Evolutionary conservation across 1,140 invertebrate genomes (phyloP), one percentile per base, ranked within the genome.

Genomic region (Tetragonula clypearis): DNA sequence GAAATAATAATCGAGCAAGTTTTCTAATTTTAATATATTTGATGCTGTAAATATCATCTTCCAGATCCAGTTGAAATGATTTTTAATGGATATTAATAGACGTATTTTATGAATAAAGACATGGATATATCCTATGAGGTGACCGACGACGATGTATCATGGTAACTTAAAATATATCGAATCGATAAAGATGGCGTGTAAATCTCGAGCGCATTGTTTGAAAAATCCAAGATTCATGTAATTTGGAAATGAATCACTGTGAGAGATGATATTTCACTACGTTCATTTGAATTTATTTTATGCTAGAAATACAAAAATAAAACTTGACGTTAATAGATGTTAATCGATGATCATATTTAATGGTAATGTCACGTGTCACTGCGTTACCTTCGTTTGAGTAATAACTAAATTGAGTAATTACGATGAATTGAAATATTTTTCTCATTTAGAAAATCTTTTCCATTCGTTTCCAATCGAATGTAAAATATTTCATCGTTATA

Each of bases 291-390:
- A 65, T 26, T 65, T 65, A n/a, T 26, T 65, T 26, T 65, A 26
- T 26, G 0, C 6, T 15, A n/a, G 5, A 26, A 14, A 65, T 26
- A 65, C 3, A 58, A 58, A 58, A 58, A 15, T 5, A 65, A 65
- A 26, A 0, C 6, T 0, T 65, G 15, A 15, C 1, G 0, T 5
- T n/a, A 49, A 49, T 49, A 49, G 6, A 49, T 11, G 21, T n/a
- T n/a, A n/a, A n/a, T n/a, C 1, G 14, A 35, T 35, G 9, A 71
- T 11, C 41, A 55, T 74, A 74, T 53, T 53, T 73, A 1, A 58
- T 17, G 41, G 6, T 35, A 35, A 5, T 56, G 41, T 2, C 11
- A 35, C 35, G 2, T 17, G 21, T 35, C 15, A 23, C 6, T n/a
- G 60, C 8, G 58, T 35, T 4, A 35, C 3, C 35, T 30, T 71